A percentile compares a stretch with the other conserved stretches of the same genome.
Conservation (phyloP, 2,797 vertebrate genomes). For the Aphelocoma californica region DNA sequence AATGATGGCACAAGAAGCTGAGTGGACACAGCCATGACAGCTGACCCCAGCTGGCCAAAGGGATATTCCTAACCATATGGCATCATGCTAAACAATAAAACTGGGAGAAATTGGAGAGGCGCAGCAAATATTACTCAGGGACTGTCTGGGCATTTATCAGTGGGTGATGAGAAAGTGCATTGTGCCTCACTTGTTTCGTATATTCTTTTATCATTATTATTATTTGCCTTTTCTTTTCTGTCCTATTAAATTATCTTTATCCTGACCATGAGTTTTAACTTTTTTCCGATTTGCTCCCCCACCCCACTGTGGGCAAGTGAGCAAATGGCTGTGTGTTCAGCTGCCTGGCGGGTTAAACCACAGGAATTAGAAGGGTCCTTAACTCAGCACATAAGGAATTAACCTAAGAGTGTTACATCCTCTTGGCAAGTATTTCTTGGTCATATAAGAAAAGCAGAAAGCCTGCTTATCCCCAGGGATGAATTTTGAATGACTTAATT, state of each 20-base stretch:
- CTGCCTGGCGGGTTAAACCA: not conserved
- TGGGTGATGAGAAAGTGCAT: not conserved
- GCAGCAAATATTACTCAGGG: accelerated
- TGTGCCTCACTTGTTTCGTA: not conserved
- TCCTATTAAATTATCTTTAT: not conserved
- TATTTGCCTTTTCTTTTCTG: not conserved
- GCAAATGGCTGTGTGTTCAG: accelerated
- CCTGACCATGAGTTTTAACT: not conserved
- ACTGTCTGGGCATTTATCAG: not conserved
- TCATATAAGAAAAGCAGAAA: not conserved
- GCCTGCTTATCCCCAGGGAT: not conserved
- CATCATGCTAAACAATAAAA: not conserved
- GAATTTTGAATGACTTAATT: not conserved
- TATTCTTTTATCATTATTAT: not conserved
- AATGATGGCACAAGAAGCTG: not conserved
- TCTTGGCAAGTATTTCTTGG: not conserved
- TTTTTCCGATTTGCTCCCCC: not conserved
- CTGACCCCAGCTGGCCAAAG: not conserved
- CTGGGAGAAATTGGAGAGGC: not conserved
- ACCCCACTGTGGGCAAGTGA: not conserved
- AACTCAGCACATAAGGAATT: not conserved
- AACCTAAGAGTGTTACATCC: not conserved
- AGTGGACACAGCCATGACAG: not conserved
- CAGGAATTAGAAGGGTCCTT: not conserved
- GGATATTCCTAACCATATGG: not conserved